phyloP scores from a whole-genome alignment of 2,113 vertebrate genomes.

The Pimephales promelas region DNA sequence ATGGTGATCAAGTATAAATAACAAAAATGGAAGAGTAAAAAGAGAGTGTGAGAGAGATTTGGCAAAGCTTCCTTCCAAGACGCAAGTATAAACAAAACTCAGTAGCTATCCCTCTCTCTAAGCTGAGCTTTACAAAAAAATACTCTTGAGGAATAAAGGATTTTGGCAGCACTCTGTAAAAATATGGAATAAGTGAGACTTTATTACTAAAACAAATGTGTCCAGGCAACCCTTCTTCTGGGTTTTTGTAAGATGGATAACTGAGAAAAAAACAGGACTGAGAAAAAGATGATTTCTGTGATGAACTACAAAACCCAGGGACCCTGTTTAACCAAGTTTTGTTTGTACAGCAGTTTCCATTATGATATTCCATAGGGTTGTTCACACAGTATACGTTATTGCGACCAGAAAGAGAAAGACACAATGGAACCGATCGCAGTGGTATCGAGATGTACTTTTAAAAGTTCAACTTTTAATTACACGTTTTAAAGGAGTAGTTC shows the following conservation, averaged over 20 bases:
- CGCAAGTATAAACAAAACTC: conserved; percentile 32
- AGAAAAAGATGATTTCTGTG: conserved; percentile 7
- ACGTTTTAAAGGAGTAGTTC: too few relatives aligned
- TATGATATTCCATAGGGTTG: conserved; percentile 6
- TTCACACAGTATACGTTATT: conserved; percentile 4
- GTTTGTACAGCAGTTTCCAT: conserved; percentile 34
- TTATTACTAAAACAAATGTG: conserved; percentile 30
- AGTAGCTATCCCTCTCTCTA: conserved; percentile 5
- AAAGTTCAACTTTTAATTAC: neutral
- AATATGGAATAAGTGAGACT: conserved; percentile 32
- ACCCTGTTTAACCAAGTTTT: conserved; percentile 9
- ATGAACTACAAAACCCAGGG: conserved; percentile 31
- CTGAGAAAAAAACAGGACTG: conserved; percentile 13
- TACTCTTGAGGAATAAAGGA: conserved; percentile 31
- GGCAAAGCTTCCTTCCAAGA: neutral
- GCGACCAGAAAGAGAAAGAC: neutral
- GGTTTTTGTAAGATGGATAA: conserved; percentile 16
- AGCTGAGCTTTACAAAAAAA: conserved; percentile 23
- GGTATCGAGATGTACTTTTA: neutral
- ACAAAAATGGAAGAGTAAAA: neutral
- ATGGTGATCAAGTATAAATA: conserved; percentile 5
- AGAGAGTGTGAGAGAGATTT: neutral
- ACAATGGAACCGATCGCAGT: neutral
- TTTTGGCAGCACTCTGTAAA: conserved; percentile 37
- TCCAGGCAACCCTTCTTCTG: conserved; percentile 12